phyloP scores from a whole-genome alignment of 2,888 invertebrate genomes.

The Pristionchus exspectatus region DNA sequence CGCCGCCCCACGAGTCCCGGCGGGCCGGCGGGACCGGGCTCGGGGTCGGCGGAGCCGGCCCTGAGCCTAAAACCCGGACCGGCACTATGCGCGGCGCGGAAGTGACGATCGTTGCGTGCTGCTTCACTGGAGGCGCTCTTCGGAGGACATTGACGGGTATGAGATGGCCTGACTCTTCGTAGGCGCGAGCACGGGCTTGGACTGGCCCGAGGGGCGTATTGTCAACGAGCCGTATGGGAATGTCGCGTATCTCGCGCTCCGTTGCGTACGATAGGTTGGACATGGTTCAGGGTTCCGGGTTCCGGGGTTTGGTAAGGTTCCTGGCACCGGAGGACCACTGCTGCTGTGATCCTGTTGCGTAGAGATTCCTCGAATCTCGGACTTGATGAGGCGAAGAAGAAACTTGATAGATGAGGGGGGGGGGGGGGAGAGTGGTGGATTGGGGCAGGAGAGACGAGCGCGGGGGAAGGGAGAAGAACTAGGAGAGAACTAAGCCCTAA shows the following conservation, averaged over 20 bases:
- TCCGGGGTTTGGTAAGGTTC: neutral
- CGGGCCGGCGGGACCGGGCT: constrained; percentile 37
- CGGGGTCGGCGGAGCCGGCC: neutral
- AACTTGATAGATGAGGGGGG: neutral
- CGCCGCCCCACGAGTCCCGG: constrained; percentile 20
- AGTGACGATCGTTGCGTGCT: constrained; percentile 14
- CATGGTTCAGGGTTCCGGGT: neutral
- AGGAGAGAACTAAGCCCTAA: neutral
- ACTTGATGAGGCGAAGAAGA: constrained; percentile 1
- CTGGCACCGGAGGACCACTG: neutral
- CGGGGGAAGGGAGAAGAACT: neutral
- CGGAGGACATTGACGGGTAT: constrained; percentile 51
- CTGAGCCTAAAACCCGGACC: neutral
- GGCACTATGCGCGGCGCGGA: neutral
- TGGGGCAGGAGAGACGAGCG: neutral
- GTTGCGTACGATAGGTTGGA: neutral
- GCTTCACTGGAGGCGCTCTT: neutral
- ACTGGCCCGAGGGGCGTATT: constrained; percentile 13
- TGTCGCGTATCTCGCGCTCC: neutral
- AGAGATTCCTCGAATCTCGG: neutral
- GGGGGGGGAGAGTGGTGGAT: neutral
- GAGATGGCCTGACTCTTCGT: constrained; percentile 44
- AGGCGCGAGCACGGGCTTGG: constrained; percentile 12
- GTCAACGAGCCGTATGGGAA: constrained; percentile 21
- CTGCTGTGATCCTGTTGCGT: neutral